Evolutionary conservation across 2,888 invertebrate species (phyloP), one percentile per base, ranked within the genome.

Genomic region (Proisotoma minuta): DNA sequence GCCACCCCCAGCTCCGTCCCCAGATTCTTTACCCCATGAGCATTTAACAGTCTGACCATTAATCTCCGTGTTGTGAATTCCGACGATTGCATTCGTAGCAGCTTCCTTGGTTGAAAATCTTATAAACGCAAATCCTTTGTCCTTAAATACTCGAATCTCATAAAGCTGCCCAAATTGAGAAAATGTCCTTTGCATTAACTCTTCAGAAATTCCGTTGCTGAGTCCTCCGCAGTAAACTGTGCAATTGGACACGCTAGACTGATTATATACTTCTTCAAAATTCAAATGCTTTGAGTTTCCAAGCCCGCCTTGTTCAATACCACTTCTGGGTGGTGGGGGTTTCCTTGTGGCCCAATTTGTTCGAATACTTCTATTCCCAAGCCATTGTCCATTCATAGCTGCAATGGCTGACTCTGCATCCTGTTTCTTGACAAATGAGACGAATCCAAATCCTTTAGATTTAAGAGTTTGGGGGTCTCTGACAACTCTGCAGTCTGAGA

Each of bases 291-390:
- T 93, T 66, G 89, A 84, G 81, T 91, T 92, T 74, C 87, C 91
- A 69, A 77, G 76, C 10, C 43, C 43, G 2, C 54, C 40, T 39
- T 28, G 27, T 3, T 40, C 56, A 80, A 84, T 86, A 56, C 86
- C 85, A 75, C 92, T 91, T 49, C 87, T 87, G 53, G 88, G 84
- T 57, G 91, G 89, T 57, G 91, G 89, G 43, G 93, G 89, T 81
- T 94, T 94, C 76, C 95, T 85, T 63, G 94, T 97, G 43, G 98
- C 98, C 98, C 98, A 99, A 81, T 99, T 99, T 74, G 98, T 99
- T 78, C 98, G 87, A 81, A 99, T 99, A 75, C 95, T 90, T 72
- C 97, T 85, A 59, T 94, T 92, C 27, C 98, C 98, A 68, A 99
- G 82, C 96, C 97, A 98, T 79, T 97, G 97, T 18, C 98, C 98